phyloP scores from a whole-genome alignment of 2,797 vertebrate species.

The Artibeus lituratus region DNA sequence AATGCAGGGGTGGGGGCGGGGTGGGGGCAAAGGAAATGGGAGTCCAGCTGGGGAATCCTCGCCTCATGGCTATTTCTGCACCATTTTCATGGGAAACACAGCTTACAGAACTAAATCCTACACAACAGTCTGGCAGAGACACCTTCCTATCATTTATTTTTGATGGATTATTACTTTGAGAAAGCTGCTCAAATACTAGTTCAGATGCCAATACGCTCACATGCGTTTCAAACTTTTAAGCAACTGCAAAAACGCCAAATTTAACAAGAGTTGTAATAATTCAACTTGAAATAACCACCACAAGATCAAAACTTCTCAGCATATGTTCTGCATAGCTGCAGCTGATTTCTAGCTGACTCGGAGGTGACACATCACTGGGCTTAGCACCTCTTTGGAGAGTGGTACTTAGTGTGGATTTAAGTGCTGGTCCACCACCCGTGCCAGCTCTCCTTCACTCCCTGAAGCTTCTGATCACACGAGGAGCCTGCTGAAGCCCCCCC shows the following conservation, averaged over 20 bases:
- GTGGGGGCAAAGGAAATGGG: accelerated
- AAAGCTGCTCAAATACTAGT: background rate
- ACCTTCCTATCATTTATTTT: background rate
- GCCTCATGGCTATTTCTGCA: accelerated
- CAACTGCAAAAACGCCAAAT: background rate
- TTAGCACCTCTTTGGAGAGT: background rate
- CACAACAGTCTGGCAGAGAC: background rate
- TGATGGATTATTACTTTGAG: background rate
- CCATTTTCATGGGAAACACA: accelerated
- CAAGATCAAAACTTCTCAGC: background rate
- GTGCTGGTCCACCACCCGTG: accelerated
- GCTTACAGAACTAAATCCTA: background rate
- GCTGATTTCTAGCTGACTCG: background rate
- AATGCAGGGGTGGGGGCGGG: accelerated
- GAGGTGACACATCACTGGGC: accelerated
- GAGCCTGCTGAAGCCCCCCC: background rate
- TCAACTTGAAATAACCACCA: background rate
- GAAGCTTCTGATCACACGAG: accelerated
- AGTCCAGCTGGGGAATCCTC: too few relatives aligned
- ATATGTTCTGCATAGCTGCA: too few relatives aligned
- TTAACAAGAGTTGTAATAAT: background rate
- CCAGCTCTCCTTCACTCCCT: background rate
- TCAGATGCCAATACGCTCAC: background rate
- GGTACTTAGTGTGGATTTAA: accelerated
- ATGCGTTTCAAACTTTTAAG: background rate